These are phyloP conservation scores for Metridium senile DNA, from an alignment of 92 coral and sea anemone genomes.

Conservation along the genomic window DNA sequence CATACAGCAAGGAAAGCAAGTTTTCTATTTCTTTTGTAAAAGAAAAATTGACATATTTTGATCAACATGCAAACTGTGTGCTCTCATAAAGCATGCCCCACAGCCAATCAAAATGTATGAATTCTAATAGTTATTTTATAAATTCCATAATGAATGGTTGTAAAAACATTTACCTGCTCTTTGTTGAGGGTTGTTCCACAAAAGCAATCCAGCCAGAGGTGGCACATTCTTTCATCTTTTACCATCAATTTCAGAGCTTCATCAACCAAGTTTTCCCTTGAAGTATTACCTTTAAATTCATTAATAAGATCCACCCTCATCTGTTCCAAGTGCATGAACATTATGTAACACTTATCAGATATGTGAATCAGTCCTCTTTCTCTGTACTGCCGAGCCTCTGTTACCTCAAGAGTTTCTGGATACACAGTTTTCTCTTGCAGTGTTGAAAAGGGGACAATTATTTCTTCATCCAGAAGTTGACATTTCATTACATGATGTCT, in stretches of 20 bases:
- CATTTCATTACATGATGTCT: not conserved
- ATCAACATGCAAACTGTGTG: too few species aligned
- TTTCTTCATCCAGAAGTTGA: slow-evolving; percentile 1
- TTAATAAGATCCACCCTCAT: slow-evolving; percentile 11
- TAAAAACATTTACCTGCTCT: not conserved
- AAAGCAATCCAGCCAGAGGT: not conserved
- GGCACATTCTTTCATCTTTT: not conserved
- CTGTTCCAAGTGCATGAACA: slow-evolving; percentile 14
- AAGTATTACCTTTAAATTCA: not conserved
- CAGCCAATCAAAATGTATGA: too few species aligned
- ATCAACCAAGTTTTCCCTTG: not conserved
- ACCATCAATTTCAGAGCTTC: not conserved
- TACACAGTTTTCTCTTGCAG: not conserved
- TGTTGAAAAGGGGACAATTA: not conserved
- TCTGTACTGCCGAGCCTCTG: not conserved
- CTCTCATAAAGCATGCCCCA: too few species aligned
- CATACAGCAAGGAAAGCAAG: too few species aligned
- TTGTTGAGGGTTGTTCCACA: not conserved
- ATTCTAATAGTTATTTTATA: too few species aligned
- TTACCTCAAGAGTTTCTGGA: slow-evolving; percentile 11
- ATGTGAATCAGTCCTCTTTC: slow-evolving; percentile 21
- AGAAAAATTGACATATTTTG: too few species aligned
- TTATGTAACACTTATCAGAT: not conserved
- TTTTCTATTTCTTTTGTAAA: too few species aligned
- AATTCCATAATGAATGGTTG: too few species aligned